Percentiles rank a stretch among this genome's conserved stretches.
phyloP scores from a whole-genome alignment of 2,797 vertebrate genomes.

The Xiphorhynchus erythropygius region DNA sequence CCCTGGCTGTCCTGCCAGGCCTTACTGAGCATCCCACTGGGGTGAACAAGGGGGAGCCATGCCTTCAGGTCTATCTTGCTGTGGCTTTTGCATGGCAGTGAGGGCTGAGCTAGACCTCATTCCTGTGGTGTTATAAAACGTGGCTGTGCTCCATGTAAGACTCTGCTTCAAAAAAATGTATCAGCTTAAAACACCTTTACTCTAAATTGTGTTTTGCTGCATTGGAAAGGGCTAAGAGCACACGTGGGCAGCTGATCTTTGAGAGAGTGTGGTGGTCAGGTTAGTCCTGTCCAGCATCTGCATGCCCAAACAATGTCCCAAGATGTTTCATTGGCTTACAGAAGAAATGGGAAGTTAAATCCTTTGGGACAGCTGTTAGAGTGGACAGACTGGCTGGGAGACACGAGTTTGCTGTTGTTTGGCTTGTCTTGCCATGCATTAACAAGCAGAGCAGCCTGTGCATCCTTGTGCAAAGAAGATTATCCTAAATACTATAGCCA shows the following conservation, averaged over 20 bases:
- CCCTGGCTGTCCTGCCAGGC: background rate
- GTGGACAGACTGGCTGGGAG: background rate
- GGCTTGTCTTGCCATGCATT: background rate
- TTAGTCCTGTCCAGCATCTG: background rate
- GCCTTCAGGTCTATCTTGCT: background rate
- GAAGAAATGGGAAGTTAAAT: background rate
- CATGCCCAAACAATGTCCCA: background rate
- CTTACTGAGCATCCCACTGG: background rate
- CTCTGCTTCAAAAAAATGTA: accelerated
- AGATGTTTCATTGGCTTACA: accelerated
- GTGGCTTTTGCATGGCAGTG: background rate
- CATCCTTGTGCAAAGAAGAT: background rate
- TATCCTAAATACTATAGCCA: background rate
- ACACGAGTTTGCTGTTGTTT: background rate
- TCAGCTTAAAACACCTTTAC: background rate
- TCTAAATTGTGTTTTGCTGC: background rate
- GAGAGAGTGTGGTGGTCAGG: background rate
- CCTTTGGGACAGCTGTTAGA: background rate
- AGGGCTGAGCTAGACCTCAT: background rate
- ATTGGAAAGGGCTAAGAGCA: background rate
- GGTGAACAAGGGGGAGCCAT: background rate
- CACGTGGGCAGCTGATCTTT: accelerated
- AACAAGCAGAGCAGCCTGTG: background rate
- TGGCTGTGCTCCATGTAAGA: background rate
- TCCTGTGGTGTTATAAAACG: accelerated